Evolutionary conservation across 2,797 vertebrate genomes (phyloP).

Genomic region (Hippocampus kuda): DNA sequence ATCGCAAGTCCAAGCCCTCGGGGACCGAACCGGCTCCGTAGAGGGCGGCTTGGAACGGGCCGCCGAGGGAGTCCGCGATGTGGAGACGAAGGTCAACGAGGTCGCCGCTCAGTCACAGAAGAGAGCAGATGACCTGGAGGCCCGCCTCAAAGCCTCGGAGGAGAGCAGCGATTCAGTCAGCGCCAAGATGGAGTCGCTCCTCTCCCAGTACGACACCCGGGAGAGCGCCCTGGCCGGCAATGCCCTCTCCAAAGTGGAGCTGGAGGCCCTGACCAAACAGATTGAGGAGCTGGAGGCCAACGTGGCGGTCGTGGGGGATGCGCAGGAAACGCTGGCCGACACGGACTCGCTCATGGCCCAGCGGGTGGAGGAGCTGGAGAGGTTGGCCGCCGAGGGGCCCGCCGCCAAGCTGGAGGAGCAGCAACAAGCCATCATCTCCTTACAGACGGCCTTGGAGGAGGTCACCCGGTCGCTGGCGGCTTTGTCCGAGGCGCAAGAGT

Average conservation of each 20-base stretch:
- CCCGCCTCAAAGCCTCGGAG: constrained; percentile 66
- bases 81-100: constrained; percentile 47
- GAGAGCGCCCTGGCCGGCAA: constrained; percentile 60
- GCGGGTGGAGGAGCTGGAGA: constrained; percentile 38
- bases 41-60: constrained; percentile 58
- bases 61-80: constrained; percentile 31
- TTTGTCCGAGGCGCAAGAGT: constrained; percentile 52
- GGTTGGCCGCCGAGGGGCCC: constrained; percentile 57
- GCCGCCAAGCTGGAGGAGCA: constrained; percentile 75
- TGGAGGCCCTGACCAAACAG: constrained; percentile 65
- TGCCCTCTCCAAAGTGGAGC: constrained; percentile 33
- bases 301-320: constrained; percentile 41
- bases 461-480: constrained; percentile 67
- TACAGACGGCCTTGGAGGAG: constrained; percentile 68
- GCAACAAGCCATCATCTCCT: constrained; percentile 64
- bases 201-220: constrained; percentile 58
- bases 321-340: constrained; percentile 37
- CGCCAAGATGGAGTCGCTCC: constrained; percentile 62
- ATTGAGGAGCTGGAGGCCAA: constrained; percentile 65
- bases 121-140: constrained; percentile 62
- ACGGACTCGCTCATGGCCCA: constrained; percentile 32
- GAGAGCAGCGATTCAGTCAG: constrained; percentile 56
- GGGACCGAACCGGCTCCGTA: constrained; percentile 57
- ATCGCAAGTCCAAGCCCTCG: constrained; percentile 53
- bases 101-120: constrained; percentile 51